phyloP scores from a whole-genome alignment of 2,888 invertebrate species.

The Dioctria linearis region DNA sequence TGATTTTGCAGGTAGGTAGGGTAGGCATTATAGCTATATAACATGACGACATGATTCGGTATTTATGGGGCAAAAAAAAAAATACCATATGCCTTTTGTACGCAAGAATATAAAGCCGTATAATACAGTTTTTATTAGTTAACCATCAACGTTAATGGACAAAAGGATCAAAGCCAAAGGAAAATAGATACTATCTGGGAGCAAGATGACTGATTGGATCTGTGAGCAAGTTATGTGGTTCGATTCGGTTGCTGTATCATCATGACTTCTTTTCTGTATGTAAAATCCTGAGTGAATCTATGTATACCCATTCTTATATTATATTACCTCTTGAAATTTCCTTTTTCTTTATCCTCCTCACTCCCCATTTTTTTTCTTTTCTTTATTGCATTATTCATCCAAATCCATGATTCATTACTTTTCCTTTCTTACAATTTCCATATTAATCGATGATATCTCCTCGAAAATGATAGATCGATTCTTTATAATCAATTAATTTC shows the following conservation, averaged over 20 bases:
- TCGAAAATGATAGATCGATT: constrained; percentile 40
- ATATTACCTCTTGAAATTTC: no score
- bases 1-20: constrained; percentile 19
- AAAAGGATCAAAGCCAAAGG: constrained; percentile 39
- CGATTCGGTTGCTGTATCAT: constrained; percentile 31
- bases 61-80: constrained; percentile 33
- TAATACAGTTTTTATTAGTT: constrained; percentile 27
- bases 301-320: no score
- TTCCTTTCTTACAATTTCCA: constrained; percentile 29
- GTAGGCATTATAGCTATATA: background rate
- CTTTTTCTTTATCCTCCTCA: no score
- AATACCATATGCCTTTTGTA: background rate
- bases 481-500: constrained; percentile 49
- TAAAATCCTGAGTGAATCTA: no score
- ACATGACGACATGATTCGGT: constrained; percentile 1
- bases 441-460: constrained; percentile 33
- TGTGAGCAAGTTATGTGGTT: constrained; percentile 6
- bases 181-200: constrained; percentile 9
- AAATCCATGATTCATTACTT: constrained; percentile 34
- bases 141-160: constrained; percentile 30
- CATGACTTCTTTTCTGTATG: background rate
- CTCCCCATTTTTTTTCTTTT: background rate
- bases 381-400: constrained; percentile 19
- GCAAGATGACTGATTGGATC: constrained; percentile 19
- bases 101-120: constrained; percentile 9